Conservation (phyloP, 64 coral and sea anemone genomes). For the Pachyseris speciosa region DNA sequence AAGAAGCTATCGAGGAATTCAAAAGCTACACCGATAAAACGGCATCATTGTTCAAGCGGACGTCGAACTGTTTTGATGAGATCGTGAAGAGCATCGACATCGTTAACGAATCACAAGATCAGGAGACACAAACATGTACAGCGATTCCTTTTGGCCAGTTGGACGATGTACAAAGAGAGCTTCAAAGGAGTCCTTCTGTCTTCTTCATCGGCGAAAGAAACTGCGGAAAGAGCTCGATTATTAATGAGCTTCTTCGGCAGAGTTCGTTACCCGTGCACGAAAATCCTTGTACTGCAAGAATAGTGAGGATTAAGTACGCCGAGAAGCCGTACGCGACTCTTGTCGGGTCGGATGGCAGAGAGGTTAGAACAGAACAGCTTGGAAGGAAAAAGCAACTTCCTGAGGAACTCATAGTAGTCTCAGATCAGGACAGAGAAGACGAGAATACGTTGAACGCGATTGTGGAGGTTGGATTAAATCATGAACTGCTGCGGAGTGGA, state of each 20-base stretch:
- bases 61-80: background rate
- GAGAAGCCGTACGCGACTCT: background rate
- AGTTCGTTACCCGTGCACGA: constrained; percentile 32
- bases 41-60: background rate
- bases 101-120: background rate
- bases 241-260: constrained; percentile 24
- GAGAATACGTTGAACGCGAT: background rate
- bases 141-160: background rate
- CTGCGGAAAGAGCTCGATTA: constrained; percentile 40
- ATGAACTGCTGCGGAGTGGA: constrained; percentile 42
- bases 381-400: background rate
- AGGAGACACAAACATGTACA: background rate
- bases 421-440: background rate
- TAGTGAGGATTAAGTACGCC: constrained; percentile 44
- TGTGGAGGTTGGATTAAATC: constrained; percentile 46
- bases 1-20: constrained; percentile 14
- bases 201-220: constrained; percentile 37
- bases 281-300: constrained; percentile 57
- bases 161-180: constrained; percentile 16
- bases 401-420: background rate
- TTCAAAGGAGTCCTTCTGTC: background rate
- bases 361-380: background rate
- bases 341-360: background rate
- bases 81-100: background rate
- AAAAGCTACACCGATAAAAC: background rate